Percentiles rank a stretch among this genome's conserved stretches.
These are phyloP conservation scores for Halcyon senegalensis DNA, from an alignment of 2,113 vertebrate genomes.

Conservation along the genomic window DNA sequence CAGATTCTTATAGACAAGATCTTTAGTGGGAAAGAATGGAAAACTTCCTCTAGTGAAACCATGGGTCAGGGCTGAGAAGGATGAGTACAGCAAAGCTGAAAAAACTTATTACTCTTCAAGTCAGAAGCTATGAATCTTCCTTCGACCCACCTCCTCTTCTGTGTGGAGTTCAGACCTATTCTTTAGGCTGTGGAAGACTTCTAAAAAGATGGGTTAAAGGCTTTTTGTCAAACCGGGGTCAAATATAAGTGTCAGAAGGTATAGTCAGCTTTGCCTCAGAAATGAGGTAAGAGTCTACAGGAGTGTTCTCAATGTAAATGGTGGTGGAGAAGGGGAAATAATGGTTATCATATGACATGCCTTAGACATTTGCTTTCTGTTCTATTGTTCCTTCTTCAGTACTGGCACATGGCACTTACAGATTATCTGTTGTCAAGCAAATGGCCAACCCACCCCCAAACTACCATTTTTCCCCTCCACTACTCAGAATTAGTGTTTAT, in stretches of 20 bases:
- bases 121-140: background rate
- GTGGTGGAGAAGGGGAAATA: background rate
- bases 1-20: background rate
- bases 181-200: background rate
- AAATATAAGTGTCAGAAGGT: background rate
- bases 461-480: background rate
- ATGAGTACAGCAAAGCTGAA: background rate
- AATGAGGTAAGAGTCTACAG: background rate
- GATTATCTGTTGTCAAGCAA: background rate
- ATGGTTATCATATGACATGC: background rate
- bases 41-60: background rate
- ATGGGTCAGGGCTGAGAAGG: background rate
- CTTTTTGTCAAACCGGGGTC: background rate
- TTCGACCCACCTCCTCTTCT: background rate
- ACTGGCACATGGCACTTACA: background rate
- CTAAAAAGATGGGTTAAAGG: background rate
- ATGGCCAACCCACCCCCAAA: rapidly evolving
- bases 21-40: background rate
- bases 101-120: background rate
- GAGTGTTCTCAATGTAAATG: background rate
- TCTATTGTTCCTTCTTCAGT: background rate
- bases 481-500: background rate
- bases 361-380: background rate
- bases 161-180: background rate
- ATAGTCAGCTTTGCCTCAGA: background rate